Conservation (phyloP, 2,888 invertebrate genomes). For the Podabrus alpinus region DNA sequence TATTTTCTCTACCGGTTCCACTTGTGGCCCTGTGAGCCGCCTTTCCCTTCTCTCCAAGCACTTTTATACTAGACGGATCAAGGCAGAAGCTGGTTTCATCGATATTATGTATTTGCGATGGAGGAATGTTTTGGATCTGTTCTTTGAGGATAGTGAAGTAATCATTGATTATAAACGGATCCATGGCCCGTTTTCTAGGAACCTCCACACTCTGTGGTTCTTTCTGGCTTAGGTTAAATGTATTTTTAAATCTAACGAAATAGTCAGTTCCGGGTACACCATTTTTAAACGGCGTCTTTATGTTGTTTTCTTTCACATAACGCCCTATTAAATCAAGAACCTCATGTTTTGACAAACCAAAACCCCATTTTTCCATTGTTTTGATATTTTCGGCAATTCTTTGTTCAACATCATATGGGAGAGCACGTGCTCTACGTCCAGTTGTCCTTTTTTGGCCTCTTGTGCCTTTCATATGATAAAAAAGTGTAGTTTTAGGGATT, state of each 20-base stretch:
- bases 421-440: conserved; percentile 34
- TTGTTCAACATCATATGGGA: conserved; percentile 35
- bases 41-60: conserved; percentile 17
- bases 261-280: conserved; percentile 39
- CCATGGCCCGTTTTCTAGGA: conserved; percentile 30
- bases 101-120: conserved; percentile 18
- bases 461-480: conserved; percentile 29
- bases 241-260: conserved; percentile 36
- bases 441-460: conserved; percentile 29
- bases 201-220: conserved; percentile 39
- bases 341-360: conserved; percentile 41
- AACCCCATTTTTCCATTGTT: conserved; percentile 42
- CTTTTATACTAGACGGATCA: conserved; percentile 18
- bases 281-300: conserved; percentile 40
- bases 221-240: conserved; percentile 37
- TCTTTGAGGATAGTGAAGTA: conserved; percentile 17
- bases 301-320: conserved; percentile 36
- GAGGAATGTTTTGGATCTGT: neutral
- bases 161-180: conserved; percentile 32
- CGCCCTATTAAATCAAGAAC: conserved; percentile 33
- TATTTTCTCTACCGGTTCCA: conserved; percentile 38
- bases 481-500: conserved; percentile 10
- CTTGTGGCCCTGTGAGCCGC: conserved; percentile 30
- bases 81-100: conserved; percentile 25
- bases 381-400: conserved; percentile 34